Base-by-base conservation (phyloP, 2,797 vertebrate genomes). In the Chaetophractus vellerosus region DNA sequence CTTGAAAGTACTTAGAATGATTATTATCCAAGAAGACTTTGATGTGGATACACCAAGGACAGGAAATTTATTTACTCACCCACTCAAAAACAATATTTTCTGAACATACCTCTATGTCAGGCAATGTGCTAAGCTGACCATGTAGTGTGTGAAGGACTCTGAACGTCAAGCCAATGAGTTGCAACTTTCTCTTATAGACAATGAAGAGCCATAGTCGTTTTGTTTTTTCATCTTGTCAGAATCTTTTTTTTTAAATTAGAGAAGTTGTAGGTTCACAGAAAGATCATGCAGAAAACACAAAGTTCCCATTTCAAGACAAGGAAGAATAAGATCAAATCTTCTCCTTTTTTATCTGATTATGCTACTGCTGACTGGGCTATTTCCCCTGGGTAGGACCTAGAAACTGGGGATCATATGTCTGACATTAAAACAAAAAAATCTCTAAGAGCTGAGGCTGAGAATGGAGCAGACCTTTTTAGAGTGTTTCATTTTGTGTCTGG, bases 341-440 rank as follows among this genome's bases (percentile, higher is more conserved):
- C 12, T 78, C 19, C 6, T 36, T 72, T 91, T 50, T n/a, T 33
- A n/a, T 76, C 36, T 94, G 33, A 86, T 87, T 63, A 55, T 41
- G 15, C 16, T 90, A 84, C n/a, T 85, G 57, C 38, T 94, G 50
- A 85, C 28, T 64, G 33, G 45, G 78, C 41, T 92, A 5, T 63
- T 81, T 88, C 19, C 75, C 28, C 36, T 19, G 45, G 15, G 18
- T n/a, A 81, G 50, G 24, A 52, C 66, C 48, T 71, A 88, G 61
- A 87, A 10, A 76, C 1, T 81, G 26, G 9, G 28, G 16, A 94
- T 93, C 66, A 95, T 95, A 96, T 85, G 21, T 71, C 48, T 63
- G 76, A 74, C 36, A 66, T 91, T 81, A 45, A 90, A 95, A 93
- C 31, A 84, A 94, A 91, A 87, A 72, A 41, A 52, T 74, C 38